phyloP scores from a whole-genome alignment of 2,888 invertebrate genomes.

The Frankliniella fusca region DNA sequence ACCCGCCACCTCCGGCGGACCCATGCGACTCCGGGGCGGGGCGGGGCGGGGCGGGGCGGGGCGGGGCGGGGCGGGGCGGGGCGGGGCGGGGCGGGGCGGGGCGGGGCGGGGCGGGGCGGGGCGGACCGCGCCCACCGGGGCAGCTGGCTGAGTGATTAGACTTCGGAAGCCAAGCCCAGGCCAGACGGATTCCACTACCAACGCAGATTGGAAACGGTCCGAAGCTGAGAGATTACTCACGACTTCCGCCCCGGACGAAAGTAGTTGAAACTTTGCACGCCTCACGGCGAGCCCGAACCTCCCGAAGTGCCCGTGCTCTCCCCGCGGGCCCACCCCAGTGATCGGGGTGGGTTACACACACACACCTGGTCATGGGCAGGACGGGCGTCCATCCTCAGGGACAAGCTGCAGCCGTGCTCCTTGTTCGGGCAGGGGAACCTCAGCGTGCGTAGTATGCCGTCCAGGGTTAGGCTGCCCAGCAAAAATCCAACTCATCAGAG shows the following conservation, averaged over 20 bases:
- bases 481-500: too few species aligned
- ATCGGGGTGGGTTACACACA: background rate
- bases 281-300: background rate
- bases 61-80: too few species aligned
- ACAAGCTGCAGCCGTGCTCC: background rate
- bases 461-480: background rate
- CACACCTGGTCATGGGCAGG: background rate
- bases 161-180: background rate
- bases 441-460: background rate
- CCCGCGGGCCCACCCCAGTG: background rate
- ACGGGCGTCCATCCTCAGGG: background rate
- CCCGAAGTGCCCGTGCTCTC: background rate
- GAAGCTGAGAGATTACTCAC: background rate
- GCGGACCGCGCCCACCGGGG: background rate
- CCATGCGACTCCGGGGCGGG: too few species aligned
- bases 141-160: background rate
- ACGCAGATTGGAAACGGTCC: background rate
- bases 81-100: too few species aligned
- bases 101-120: too few species aligned
- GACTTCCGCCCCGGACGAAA: background rate
- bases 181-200: background rate
- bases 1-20: too few species aligned
- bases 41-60: too few species aligned
- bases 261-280: background rate
- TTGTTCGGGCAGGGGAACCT: background rate